These are phyloP conservation scores for Nothocercus nigrocapillus DNA, from an alignment of 2,113 vertebrate genomes.

Conservation along the genomic window DNA sequence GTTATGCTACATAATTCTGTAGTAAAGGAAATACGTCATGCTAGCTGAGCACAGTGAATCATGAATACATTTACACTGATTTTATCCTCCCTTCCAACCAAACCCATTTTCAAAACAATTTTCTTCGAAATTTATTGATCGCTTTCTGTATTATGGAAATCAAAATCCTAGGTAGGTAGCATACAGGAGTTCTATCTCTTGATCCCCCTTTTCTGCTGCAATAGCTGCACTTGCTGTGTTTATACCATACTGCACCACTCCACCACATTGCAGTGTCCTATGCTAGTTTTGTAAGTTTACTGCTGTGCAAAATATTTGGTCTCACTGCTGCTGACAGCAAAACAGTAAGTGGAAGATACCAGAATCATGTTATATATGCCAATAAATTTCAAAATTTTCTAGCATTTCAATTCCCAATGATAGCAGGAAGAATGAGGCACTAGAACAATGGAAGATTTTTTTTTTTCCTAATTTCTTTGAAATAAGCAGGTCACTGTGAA, in stretches of 20 bases:
- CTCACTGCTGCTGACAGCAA: neutral
- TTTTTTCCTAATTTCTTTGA: neutral
- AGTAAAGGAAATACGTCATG: neutral
- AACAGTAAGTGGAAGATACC: neutral
- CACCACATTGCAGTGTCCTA: neutral
- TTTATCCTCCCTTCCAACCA: neutral
- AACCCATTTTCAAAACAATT: neutral
- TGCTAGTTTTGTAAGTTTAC: neutral
- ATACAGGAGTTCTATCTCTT: neutral
- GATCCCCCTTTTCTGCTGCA: neutral
- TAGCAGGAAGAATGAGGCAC: neutral
- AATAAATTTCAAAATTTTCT: neutral
- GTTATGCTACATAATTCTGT: neutral
- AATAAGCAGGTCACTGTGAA: neutral
- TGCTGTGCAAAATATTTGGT: neutral
- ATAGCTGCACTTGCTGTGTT: neutral
- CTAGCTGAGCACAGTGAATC: neutral
- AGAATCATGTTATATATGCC: neutral
- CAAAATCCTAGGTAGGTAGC: neutral
- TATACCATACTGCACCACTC: neutral
- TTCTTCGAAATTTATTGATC: neutral
- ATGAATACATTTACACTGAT: neutral
- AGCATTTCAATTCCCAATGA: neutral
- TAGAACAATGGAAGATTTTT: slow-evolving; percentile 1
- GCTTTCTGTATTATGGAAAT: neutral